Percentiles rank a stretch among this genome's conserved stretches.
phyloP scores from a whole-genome alignment of 1,140 invertebrate species.

The Drosophila lacteicornis region DNA sequence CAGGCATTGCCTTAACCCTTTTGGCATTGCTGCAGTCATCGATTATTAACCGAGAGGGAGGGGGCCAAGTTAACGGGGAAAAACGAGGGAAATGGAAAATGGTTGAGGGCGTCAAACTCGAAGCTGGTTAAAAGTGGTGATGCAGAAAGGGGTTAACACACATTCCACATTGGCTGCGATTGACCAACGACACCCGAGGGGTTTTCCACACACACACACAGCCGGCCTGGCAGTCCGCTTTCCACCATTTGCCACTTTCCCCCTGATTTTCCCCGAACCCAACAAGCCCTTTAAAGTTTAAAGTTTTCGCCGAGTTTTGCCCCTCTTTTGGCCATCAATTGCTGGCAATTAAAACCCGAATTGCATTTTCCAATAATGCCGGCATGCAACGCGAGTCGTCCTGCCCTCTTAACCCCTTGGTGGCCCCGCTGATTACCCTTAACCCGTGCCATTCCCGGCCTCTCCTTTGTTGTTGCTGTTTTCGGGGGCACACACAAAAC shows the following conservation, averaged over 20 bases:
- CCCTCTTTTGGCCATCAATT: slow-evolving; percentile 59
- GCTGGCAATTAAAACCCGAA: slow-evolving; percentile 71
- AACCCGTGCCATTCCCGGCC: background rate
- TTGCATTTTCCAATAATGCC: slow-evolving; percentile 74
- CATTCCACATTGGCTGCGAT: slow-evolving; percentile 37
- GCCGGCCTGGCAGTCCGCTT: background rate
- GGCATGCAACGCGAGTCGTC: slow-evolving; percentile 34
- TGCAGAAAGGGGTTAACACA: slow-evolving; percentile 23
- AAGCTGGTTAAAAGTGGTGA: slow-evolving; percentile 19
- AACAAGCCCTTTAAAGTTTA: slow-evolving; percentile 39
- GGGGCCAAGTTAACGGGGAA: background rate
- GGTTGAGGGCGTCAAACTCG: slow-evolving; percentile 6
- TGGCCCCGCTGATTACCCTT: background rate
- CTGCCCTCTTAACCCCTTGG: slow-evolving; percentile 33
- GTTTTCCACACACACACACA: background rate
- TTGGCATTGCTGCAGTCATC: slow-evolving; percentile 59
- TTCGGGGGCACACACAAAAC: slow-evolving; percentile 14
- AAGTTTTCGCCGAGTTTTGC: slow-evolving; percentile 17
- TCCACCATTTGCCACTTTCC: slow-evolving; percentile 4
- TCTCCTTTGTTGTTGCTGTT: background rate
- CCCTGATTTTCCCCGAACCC: background rate
- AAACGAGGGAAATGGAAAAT: background rate
- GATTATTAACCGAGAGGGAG: slow-evolving; percentile 60
- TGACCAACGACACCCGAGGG: slow-evolving; percentile 55
- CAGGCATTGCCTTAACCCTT: slow-evolving; percentile 3